Evolutionary conservation across 2,888 invertebrate species (phyloP).

Genomic region (Epinotia bilunana): DNA sequence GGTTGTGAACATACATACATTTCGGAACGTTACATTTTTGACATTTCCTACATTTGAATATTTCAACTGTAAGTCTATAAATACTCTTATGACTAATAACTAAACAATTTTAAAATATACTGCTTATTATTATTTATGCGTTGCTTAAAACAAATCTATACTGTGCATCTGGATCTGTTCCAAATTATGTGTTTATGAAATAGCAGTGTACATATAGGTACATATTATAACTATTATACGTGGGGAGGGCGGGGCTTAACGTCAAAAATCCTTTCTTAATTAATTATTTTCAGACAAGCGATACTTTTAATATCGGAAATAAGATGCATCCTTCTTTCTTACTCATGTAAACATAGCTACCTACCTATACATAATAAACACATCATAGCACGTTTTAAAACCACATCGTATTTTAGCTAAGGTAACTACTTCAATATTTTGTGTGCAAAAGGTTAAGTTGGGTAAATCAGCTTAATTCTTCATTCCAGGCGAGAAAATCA

Average conservation of each 20-base stretch:
- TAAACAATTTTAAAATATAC: background rate
- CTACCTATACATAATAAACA: no score
- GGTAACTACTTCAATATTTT: no score
- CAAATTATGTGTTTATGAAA: background rate
- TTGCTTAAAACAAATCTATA: constrained; percentile 2
- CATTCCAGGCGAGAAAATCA: no score
- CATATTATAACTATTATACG: background rate
- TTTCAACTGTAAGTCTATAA: constrained; percentile 11
- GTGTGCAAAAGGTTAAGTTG: no score
- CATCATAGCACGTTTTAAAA: no score
- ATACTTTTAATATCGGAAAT: no score
- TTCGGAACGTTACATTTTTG: constrained; percentile 2
- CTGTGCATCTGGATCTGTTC: background rate
- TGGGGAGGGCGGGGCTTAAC: background rate
- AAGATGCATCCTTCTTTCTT: no score
- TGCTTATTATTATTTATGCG: background rate
- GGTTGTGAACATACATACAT: constrained; percentile 41
- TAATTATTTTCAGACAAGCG: no score
- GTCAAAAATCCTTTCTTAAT: background rate
- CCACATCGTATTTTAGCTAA: no score
- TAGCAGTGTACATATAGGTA: background rate
- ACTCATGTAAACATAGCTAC: no score
- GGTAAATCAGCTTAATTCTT: no score
- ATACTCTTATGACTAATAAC: constrained; percentile 9
- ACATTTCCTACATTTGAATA: constrained; percentile 20